Percentiles rank a stretch among this genome's conserved stretches.
Conservation (phyloP, 2,888 invertebrate genomes). For the Steinernema scapterisci region DNA sequence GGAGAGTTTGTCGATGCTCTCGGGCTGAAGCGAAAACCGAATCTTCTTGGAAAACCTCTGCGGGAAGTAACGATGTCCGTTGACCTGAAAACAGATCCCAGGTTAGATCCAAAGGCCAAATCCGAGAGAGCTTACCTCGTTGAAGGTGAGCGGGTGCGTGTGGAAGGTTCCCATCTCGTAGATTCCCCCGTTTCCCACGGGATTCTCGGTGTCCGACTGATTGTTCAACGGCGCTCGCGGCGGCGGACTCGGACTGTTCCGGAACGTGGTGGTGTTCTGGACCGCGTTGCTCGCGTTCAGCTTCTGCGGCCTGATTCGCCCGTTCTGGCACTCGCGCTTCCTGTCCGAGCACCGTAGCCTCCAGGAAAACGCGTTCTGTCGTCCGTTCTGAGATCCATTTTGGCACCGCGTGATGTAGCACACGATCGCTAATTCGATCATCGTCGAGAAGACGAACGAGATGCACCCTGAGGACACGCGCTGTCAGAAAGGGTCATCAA, state of each 20-base stretch:
- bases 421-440: constrained; percentile 67
- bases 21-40: constrained; percentile 51
- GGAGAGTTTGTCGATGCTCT: constrained; percentile 88
- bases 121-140: constrained; percentile 47
- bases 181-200: constrained; percentile 36
- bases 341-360: not conserved
- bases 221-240: not conserved
- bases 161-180: constrained; percentile 58
- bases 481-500: constrained; percentile 1
- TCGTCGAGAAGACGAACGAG: constrained; percentile 67
- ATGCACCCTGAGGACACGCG: constrained; percentile 54
- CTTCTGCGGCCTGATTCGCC: constrained; percentile 22
- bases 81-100: constrained; percentile 28
- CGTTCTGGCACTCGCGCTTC: constrained; percentile 16
- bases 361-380: constrained; percentile 18
- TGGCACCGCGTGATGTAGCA: constrained; percentile 66
- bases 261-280: constrained; percentile 18
- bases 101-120: not conserved
- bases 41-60: constrained; percentile 5
- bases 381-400: constrained; percentile 20
- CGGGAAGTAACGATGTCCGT: constrained; percentile 17
- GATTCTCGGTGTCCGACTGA: not conserved
- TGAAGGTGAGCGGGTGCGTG: constrained; percentile 56
- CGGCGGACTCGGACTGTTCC: constrained; percentile 14
- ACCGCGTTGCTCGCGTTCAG: not conserved